Base-by-base conservation (phyloP, 1,140 invertebrate genomes). In the Diachasma alloeum region DNA sequence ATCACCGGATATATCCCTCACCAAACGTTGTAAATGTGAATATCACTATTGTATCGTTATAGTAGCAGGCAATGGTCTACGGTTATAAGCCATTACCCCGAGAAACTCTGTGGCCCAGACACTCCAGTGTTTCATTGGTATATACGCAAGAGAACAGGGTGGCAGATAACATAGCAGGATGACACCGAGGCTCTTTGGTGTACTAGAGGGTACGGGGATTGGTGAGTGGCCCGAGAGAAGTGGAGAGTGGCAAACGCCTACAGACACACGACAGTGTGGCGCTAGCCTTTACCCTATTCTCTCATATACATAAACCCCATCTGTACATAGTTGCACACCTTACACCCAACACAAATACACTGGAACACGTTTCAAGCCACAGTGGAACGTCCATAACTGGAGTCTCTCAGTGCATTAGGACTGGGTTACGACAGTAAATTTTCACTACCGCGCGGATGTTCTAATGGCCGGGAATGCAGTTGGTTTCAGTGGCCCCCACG, bases 351-450 rank as follows among this genome's bases (percentile, higher is more conserved):
- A 24, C 69, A 31, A 31, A 31, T 26, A 26, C 36, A 15, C n/a
- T 42, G 72, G 74, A 74, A 53, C 77, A 75, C 78, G 77, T 78
- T 76, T 83, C 79, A 81, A 81, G 48, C 48, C 48, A 53, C 48
- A 53, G 48, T 53, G 81, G 80, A 85, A 81, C 83, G 85, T 86
- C 85, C 86, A 86, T 87, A 86, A 87, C 84, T 85, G 81, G 81
- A 53, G 48, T 53, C 48, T 53, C 48, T 53, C 48, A 88, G 85
- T 89, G 86, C 86, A 89, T 88, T 88, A 89, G 86, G 86, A 89
- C 85, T 86, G 86, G 88, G 87, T 89, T 76, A 88, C 87, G 87
- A 88, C 87, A 87, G 87, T 89, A 89, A 89, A 89, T 89, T 89
- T 89, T 89, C 88, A 89, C 88, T 89, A 88, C 85, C 86, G 84